These are phyloP conservation scores for Notolabrus celidotus DNA, from an alignment of 2,797 vertebrate species.

Conservation along the genomic window DNA sequence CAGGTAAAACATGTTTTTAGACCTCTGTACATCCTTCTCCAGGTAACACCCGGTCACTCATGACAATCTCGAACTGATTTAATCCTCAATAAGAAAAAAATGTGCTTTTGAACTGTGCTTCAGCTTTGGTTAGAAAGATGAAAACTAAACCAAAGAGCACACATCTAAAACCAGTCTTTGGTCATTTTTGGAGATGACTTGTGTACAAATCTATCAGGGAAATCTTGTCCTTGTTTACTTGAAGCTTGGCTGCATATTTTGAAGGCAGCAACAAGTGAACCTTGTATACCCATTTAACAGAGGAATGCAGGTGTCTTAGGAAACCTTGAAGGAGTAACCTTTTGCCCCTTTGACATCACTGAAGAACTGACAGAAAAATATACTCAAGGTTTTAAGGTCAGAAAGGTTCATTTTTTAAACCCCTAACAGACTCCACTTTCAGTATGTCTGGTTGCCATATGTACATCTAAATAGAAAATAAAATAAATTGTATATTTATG, in stretches of 20 bases:
- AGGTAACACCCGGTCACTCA: neutral
- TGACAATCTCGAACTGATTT: neutral
- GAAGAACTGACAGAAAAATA: neutral
- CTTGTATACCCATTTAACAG: slow-evolving; percentile 11
- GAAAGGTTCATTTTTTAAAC: neutral
- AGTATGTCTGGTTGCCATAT: neutral
- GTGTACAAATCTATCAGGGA: neutral
- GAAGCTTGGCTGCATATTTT: slow-evolving; percentile 10
- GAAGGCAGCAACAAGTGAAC: slow-evolving; percentile 13
- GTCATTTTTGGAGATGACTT: neutral
- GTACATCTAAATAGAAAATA: neutral
- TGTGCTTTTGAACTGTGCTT: neutral
- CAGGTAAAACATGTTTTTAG: neutral
- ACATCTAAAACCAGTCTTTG: neutral
- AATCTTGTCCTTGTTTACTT: slow-evolving; percentile 11
- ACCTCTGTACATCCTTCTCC: neutral
- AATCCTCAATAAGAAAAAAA: neutral
- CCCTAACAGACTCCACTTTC: neutral
- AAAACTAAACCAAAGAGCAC: neutral
- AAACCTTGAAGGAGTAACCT: slow-evolving; percentile 1
- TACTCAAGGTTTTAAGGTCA: neutral
- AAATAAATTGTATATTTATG: neutral
- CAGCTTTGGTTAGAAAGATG: neutral
- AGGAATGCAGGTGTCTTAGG: neutral
- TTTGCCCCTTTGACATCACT: neutral